Evolutionary conservation across 2,113 vertebrate genomes (phyloP).

Genomic region (Seriola quinqueradiata): DNA sequence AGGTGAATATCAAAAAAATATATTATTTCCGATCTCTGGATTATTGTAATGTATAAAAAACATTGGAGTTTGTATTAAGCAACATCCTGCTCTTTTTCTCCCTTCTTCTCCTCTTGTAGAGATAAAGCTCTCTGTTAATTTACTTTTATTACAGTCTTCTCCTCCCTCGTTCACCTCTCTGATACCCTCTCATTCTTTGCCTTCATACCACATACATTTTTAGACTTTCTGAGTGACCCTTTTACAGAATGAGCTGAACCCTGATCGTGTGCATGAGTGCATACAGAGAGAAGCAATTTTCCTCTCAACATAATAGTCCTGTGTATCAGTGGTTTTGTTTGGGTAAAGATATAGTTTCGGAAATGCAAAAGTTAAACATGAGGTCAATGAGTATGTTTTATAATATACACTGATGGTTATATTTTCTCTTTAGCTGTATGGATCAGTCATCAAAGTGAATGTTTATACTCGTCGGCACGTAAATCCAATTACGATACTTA

Average conservation of each 20-base stretch:
- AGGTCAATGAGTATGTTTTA: background rate
- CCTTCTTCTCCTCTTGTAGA: background rate
- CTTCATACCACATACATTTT: background rate
- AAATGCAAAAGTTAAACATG: background rate
- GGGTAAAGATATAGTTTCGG: background rate
- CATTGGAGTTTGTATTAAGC: background rate
- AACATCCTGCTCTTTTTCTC: background rate
- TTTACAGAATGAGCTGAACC: background rate
- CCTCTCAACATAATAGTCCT: background rate
- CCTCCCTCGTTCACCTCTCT: background rate
- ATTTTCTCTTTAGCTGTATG: background rate
- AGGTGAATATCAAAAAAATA: background rate
- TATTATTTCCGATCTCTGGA: background rate
- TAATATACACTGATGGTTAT: background rate
- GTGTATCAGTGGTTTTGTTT: background rate
- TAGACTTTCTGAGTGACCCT: background rate
- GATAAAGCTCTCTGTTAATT: background rate
- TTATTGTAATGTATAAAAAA: background rate
- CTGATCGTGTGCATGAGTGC: background rate
- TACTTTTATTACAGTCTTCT: conserved; percentile 5
- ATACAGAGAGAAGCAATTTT: conserved; percentile 19
- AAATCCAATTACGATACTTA: background rate
- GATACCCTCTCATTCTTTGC: background rate
- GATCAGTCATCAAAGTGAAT: background rate
- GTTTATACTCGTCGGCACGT: background rate